Evolutionary conservation across 2,113 vertebrate species (phyloP).

Genomic region (Neofelis nebulosa): DNA sequence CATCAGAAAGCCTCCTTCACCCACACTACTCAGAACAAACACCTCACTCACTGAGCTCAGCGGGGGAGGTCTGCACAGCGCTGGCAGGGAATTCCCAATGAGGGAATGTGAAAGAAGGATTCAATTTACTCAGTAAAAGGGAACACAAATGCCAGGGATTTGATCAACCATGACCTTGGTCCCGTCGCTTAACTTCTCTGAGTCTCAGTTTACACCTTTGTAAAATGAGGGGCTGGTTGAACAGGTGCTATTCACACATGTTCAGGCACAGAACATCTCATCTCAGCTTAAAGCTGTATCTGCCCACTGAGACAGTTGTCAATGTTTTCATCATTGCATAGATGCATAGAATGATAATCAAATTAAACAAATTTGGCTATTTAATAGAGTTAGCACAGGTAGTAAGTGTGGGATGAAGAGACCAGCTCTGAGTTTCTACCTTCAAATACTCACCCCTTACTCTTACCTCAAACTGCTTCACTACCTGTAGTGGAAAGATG

Average conservation of each 20-base stretch:
- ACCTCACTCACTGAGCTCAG: background rate
- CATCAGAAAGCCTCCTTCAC: background rate
- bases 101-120: background rate
- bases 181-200: background rate
- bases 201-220: background rate
- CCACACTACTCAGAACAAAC: background rate
- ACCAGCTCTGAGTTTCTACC: background rate
- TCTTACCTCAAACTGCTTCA: background rate
- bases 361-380: background rate
- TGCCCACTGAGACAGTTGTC: background rate
- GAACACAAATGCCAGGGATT: background rate
- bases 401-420: background rate
- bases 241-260: background rate
- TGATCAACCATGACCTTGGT: background rate
- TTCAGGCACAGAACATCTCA: background rate
- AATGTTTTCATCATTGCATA: background rate
- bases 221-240: background rate
- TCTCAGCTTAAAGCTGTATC: background rate
- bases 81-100: rapidly evolving
- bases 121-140: background rate
- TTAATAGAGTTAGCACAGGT: background rate
- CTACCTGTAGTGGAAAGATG: background rate
- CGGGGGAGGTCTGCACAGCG: background rate
- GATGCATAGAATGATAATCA: background rate
- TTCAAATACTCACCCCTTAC: background rate